Conservation (phyloP, 2,113 vertebrate species). For the Charadrius vociferus region DNA sequence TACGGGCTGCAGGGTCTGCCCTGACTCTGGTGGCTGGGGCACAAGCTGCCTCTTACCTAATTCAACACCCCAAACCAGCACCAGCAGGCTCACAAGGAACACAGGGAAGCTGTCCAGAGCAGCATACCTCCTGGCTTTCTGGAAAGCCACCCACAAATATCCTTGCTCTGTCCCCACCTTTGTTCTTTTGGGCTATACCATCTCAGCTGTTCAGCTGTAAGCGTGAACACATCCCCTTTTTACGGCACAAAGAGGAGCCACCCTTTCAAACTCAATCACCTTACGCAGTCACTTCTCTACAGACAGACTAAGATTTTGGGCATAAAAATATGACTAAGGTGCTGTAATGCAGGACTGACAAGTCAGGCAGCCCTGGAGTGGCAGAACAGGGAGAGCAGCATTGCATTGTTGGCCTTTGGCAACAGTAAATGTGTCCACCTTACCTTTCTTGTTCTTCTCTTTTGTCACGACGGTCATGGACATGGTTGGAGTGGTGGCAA, state of each 20-base stretch:
- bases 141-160: neutral
- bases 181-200: neutral
- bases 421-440: neutral
- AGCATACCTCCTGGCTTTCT: neutral
- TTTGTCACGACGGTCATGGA: conserved; percentile 97
- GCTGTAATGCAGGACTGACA: neutral
- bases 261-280: neutral
- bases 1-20: neutral
- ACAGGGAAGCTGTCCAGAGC: neutral
- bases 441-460: conserved; percentile 98
- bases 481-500: conserved; percentile 85
- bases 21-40: no score
- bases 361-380: neutral
- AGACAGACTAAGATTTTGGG: neutral
- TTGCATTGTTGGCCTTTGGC: neutral
- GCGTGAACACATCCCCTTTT: neutral
- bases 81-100: neutral
- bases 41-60: neutral
- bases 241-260: neutral
- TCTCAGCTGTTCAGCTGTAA: neutral
- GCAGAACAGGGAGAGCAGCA: neutral
- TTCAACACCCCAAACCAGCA: neutral
- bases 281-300: neutral
- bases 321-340: neutral
- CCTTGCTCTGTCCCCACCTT: neutral